A percentile compares a stretch with the other conserved stretches of the same genome.
phyloP scores from a whole-genome alignment of 2,888 invertebrate species.

The Cenopis cana region DNA sequence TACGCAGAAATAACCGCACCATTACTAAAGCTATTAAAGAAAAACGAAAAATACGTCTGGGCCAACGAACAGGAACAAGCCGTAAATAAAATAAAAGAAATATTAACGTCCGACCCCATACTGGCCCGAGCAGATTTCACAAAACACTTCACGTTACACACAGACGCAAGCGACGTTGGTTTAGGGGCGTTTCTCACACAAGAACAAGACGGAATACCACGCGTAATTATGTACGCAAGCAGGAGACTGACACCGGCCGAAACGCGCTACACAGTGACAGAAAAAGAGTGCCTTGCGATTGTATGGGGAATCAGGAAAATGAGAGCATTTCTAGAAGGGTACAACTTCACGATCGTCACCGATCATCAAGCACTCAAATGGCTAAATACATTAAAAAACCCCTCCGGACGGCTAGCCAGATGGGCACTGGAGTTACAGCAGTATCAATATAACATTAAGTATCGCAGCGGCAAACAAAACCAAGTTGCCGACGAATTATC shows the following conservation, averaged over 20 bases:
- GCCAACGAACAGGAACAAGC: background rate
- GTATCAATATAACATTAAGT: background rate
- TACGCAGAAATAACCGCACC: constrained; percentile 4
- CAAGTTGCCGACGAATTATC: background rate
- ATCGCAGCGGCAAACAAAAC: background rate
- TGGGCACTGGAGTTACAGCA: background rate
- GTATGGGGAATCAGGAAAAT: background rate
- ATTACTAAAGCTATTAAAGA: background rate
- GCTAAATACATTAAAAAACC: background rate
- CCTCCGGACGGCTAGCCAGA: background rate
- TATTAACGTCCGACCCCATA: background rate
- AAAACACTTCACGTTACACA: background rate
- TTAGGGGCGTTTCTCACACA: background rate
- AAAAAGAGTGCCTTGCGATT: background rate
- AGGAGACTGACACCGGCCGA: background rate
- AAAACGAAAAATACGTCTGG: background rate
- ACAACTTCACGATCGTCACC: background rate
- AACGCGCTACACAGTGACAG: no score
- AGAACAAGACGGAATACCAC: background rate
- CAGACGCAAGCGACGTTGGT: background rate
- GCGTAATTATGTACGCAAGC: constrained; percentile 3
- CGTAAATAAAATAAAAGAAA: background rate
- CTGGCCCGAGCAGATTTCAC: background rate
- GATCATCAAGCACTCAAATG: background rate
- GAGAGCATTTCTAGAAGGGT: background rate